These are phyloP conservation scores for Nephrotoma flavescens DNA, from an alignment of 2,888 invertebrate genomes.

Conservation along the genomic window DNA sequence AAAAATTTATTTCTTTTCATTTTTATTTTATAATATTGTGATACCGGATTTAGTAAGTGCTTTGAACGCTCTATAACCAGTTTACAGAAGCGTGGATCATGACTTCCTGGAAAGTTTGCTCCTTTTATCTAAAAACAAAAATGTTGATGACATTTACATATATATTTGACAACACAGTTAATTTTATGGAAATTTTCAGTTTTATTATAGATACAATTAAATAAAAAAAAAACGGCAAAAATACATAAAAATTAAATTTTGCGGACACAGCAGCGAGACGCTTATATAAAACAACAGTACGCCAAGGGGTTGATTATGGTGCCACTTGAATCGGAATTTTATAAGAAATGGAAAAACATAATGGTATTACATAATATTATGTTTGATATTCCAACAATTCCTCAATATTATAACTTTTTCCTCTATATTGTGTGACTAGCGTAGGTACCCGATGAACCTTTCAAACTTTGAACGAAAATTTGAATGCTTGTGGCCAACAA, in stretches of 20 bases:
- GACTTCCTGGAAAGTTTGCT: slow-evolving; percentile 90
- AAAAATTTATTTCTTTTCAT: not conserved
- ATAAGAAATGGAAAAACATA: no score
- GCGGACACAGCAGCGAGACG: not conserved
- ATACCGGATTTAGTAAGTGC: slow-evolving; percentile 91
- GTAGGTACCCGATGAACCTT: no score
- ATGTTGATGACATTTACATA: slow-evolving; percentile 3
- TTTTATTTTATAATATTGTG: slow-evolving; percentile 13
- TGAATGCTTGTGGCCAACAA: no score
- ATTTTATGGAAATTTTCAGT: not conserved
- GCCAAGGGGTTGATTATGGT: not conserved
- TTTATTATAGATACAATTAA: not conserved
- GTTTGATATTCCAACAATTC: no score
- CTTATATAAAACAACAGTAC: not conserved
- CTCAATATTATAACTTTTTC: no score
- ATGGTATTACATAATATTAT: no score
- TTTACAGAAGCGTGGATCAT: slow-evolving; percentile 88
- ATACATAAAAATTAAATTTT: not conserved
- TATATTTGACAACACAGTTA: not conserved
- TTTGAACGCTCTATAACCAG: slow-evolving; percentile 94
- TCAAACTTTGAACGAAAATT: no score
- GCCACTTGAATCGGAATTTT: no score
- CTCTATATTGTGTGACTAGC: no score
- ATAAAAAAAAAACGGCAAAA: not conserved
- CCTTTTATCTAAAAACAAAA: slow-evolving; percentile 66